These are phyloP conservation scores for Petrocephalus microphthalmus DNA, from an alignment of 2,113 vertebrate genomes.

Conservation along the genomic window DNA sequence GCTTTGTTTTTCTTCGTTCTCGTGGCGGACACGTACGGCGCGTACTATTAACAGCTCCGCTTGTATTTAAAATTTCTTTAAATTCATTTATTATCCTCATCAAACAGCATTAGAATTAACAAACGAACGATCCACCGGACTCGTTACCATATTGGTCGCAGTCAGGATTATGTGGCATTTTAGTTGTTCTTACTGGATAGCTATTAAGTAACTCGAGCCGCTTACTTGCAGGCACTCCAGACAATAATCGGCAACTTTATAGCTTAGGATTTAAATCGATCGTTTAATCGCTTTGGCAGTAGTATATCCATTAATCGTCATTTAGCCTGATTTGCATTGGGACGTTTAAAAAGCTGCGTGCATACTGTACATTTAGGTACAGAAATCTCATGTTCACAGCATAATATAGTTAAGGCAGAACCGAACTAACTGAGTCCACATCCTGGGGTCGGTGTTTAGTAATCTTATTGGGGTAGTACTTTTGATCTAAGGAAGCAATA, in stretches of 20 bases:
- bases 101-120: neutral
- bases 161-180: neutral
- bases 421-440: neutral
- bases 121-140: neutral
- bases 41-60: neutral
- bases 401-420: neutral
- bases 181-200: neutral
- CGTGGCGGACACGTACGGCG: neutral
- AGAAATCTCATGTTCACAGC: neutral
- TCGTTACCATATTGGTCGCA: neutral
- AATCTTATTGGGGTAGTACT: neutral
- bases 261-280: neutral
- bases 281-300: neutral
- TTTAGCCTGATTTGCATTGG: neutral
- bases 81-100: neutral
- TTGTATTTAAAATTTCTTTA: neutral
- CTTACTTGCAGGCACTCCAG: neutral
- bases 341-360: neutral
- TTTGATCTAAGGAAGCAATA: neutral
- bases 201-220: neutral
- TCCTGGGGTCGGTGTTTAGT: neutral
- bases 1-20: neutral
- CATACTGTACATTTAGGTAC: neutral
- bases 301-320: neutral
- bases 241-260: neutral